These are phyloP conservation scores for Cladopsammia gracilis DNA, from an alignment of 64 coral and sea anemone species.

Conservation along the genomic window DNA sequence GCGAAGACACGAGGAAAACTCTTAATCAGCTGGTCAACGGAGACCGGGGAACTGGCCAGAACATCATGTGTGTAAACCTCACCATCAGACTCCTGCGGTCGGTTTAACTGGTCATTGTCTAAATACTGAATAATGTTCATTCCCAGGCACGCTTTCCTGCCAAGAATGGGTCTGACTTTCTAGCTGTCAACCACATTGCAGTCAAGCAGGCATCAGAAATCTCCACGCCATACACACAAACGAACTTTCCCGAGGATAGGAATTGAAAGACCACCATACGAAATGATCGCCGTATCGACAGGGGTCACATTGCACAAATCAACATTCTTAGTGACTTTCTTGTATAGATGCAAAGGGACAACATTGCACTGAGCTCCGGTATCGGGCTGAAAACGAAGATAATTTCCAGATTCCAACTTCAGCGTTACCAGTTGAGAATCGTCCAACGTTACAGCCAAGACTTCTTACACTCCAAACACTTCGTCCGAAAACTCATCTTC, in stretches of 20 bases:
- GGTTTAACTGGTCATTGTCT: constrained; percentile 40
- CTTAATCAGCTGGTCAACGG: constrained; percentile 50
- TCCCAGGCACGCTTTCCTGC: constrained; percentile 25
- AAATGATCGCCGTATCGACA: constrained; percentile 49
- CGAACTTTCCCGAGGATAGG: constrained; percentile 39
- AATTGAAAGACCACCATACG: constrained; percentile 75
- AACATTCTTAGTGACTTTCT: constrained; percentile 48
- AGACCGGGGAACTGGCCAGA: not conserved
- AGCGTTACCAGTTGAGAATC: not conserved
- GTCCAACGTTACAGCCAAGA: not conserved
- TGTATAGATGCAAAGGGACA: constrained; percentile 71
- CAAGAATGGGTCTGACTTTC: constrained; percentile 36
- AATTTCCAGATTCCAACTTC: not conserved
- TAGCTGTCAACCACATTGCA: constrained; percentile 55
- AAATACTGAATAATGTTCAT: constrained; percentile 57
- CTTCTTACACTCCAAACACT: not conserved
- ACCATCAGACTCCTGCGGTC: constrained; percentile 21
- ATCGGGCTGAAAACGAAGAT: constrained; percentile 16
- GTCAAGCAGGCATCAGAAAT: constrained; percentile 49
- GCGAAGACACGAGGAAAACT: constrained; percentile 50
- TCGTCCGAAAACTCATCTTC: not conserved
- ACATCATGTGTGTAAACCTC: constrained; percentile 39
- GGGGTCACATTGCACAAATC: constrained; percentile 36
- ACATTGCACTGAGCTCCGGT: constrained; percentile 82
- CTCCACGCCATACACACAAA: constrained; percentile 47